These are phyloP conservation scores for Trissolcus basalis DNA, from an alignment of 1,140 invertebrate genomes.

Conservation along the genomic window DNA sequence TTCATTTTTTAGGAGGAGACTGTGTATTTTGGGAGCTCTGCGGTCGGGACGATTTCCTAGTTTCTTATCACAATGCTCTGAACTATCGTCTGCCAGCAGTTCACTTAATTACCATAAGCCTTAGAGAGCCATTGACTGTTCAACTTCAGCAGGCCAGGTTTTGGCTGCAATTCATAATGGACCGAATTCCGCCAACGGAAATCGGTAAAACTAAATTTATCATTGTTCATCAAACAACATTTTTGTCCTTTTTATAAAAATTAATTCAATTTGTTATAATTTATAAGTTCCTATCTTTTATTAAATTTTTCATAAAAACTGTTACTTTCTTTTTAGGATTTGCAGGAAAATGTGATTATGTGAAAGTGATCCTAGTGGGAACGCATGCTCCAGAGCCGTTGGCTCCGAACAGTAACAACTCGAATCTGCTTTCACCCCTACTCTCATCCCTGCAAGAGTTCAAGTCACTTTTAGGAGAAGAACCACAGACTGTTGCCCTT, in stretches of 20 bases:
- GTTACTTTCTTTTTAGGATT: constrained; percentile 64
- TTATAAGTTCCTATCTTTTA: too few species aligned
- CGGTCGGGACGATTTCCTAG: constrained; percentile 87
- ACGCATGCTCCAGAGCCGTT: constrained; percentile 74
- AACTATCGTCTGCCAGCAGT: constrained; percentile 81
- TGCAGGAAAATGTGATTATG: constrained; percentile 70
- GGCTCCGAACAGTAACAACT: constrained; percentile 66
- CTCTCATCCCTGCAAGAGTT: constrained; percentile 72
- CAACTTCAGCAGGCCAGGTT: constrained; percentile 86
- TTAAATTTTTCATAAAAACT: too few species aligned
- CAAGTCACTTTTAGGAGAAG: constrained; percentile 70
- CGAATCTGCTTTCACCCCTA: constrained; percentile 68
- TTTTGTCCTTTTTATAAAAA: too few species aligned
- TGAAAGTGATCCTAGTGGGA: constrained; percentile 73
- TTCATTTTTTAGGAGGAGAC: constrained; percentile 72
- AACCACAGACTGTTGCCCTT: constrained; percentile 70
- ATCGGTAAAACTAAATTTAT: constrained; percentile 77
- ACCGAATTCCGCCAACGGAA: constrained; percentile 82
- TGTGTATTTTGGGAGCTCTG: constrained; percentile 87
- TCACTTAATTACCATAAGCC: constrained; percentile 85
- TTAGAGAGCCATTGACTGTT: constrained; percentile 83
- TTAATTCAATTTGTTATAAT: too few species aligned
- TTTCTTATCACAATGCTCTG: constrained; percentile 87
- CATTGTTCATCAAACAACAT: too few species aligned
- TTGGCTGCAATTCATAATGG: constrained; percentile 88